phyloP scores from a whole-genome alignment of 2,113 vertebrate species.

The Prietella phreatophila region DNA sequence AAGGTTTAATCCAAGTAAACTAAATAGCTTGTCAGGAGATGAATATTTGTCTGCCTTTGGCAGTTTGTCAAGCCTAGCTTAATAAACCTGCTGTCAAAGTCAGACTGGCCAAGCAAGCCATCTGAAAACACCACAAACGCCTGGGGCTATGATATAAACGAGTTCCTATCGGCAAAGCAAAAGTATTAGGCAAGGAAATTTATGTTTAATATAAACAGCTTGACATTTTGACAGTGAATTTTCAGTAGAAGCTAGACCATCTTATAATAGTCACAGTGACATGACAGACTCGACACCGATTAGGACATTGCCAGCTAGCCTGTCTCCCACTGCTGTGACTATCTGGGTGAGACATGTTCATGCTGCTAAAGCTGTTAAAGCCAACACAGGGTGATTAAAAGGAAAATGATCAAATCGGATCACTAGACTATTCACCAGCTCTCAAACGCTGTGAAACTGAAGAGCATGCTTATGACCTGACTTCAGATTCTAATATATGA shows the following conservation, averaged over 20 bases:
- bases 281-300: neutral
- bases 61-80: conserved; percentile 11
- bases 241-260: neutral
- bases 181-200: conserved; percentile 1
- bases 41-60: conserved; percentile 5
- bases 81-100: conserved; percentile 17
- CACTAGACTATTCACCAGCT: neutral
- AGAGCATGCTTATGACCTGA: neutral
- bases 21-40: conserved; percentile 20
- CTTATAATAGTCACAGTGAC: neutral
- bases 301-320: neutral
- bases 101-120: conserved; percentile 4
- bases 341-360: neutral
- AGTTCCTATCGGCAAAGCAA: neutral
- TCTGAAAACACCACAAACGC: neutral
- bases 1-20: conserved; percentile 10
- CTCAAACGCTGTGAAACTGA: neutral
- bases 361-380: neutral
- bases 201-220: conserved; percentile 1
- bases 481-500: neutral
- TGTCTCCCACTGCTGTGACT: neutral
- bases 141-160: neutral
- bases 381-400: neutral
- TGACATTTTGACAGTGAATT: conserved; percentile 19
- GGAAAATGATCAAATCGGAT: neutral